Evolutionary conservation across 1,140 invertebrate genomes (phyloP).

Genomic region (Antheraea pernyi): DNA sequence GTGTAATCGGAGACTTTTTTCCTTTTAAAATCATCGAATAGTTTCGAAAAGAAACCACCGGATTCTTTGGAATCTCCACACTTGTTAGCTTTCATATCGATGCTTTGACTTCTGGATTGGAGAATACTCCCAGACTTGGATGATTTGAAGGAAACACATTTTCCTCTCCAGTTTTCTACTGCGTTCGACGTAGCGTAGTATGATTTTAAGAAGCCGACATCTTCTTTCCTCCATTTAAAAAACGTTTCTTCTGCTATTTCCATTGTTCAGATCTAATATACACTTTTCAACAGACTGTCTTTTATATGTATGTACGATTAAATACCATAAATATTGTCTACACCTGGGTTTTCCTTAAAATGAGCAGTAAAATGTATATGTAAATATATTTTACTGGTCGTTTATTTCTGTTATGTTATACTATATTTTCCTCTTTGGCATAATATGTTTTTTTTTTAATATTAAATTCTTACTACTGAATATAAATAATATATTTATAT

Average conservation of each 20-base stretch:
- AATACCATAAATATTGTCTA: too few relatives aligned
- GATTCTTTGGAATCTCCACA: constrained; percentile 13
- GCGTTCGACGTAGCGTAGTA: constrained; percentile 34
- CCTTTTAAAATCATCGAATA: constrained; percentile 54
- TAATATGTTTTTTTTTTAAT: too few relatives aligned
- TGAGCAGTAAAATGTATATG: too few relatives aligned
- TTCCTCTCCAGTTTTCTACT: constrained; percentile 50
- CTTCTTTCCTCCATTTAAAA: constrained; percentile 47
- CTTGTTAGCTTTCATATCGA: constrained; percentile 12
- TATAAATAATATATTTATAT: too few relatives aligned
- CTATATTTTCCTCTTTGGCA: too few relatives aligned
- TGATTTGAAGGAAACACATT: constrained; percentile 54
- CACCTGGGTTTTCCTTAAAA: too few relatives aligned
- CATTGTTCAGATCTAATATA: constrained; percentile 5
- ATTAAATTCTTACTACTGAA: too few relatives aligned
- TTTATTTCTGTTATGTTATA: too few relatives aligned
- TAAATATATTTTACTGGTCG: too few relatives aligned
- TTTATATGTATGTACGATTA: too few relatives aligned
- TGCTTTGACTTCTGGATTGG: not conserved
- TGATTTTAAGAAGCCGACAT: constrained; percentile 44
- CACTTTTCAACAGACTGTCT: not conserved
- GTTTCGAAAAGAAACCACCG: constrained; percentile 42
- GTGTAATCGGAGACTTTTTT: constrained; percentile 55
- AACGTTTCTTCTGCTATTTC: constrained; percentile 45
- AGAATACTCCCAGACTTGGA: constrained; percentile 49